Evolutionary conservation across 2,797 vertebrate species (phyloP).

Genomic region (Tarsius wallacei): DNA sequence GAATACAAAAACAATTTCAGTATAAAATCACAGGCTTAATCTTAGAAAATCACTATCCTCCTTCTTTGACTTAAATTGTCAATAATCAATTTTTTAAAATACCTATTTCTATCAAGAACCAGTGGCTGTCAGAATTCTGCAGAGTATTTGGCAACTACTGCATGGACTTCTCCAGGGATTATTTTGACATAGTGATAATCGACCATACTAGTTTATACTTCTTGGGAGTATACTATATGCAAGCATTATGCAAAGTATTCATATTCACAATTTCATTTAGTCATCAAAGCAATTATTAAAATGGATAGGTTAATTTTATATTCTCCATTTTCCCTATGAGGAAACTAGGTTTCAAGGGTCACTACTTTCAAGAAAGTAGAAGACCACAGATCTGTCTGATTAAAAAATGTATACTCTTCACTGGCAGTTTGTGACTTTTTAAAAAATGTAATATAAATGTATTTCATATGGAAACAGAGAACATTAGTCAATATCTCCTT

Average conservation of each 20-base stretch:
- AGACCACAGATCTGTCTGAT: background rate
- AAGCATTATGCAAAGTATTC: background rate
- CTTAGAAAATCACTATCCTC: background rate
- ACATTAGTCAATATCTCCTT: background rate
- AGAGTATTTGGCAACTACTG: background rate
- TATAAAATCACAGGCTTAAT: background rate
- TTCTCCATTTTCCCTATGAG: background rate
- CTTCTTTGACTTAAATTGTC: background rate
- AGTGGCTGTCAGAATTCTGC: background rate
- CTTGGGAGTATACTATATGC: background rate
- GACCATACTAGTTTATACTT: background rate
- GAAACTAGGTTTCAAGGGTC: background rate
- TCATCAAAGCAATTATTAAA: background rate
- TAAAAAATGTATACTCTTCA: background rate
- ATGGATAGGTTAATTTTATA: constrained; percentile 1
- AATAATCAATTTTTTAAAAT: background rate
- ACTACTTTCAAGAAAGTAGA: background rate
- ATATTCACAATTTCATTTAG: background rate
- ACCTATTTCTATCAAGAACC: background rate
- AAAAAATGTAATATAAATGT: too few species aligned
- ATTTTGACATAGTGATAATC: background rate
- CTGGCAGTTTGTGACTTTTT: background rate
- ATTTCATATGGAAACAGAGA: background rate
- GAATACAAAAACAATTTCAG: background rate
- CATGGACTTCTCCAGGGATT: background rate